phyloP scores from a whole-genome alignment of 2,113 vertebrate genomes.

The Eudorcas thomsonii region DNA sequence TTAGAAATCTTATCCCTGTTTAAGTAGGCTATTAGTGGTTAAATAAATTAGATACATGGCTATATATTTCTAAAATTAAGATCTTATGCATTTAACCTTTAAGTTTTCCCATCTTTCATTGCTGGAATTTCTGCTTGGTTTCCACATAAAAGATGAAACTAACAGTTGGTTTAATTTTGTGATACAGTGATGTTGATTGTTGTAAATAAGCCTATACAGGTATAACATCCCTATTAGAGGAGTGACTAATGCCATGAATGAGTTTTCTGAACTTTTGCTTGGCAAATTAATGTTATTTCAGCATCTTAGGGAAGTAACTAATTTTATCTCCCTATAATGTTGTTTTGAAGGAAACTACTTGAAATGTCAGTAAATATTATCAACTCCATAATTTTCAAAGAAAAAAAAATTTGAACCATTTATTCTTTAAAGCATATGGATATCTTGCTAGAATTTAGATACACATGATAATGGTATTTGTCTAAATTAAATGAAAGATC shows the following conservation, averaged over 20 bases:
- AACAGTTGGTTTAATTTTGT: not conserved
- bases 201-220: not conserved
- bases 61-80: not conserved
- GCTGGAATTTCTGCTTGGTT: not conserved
- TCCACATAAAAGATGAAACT: not conserved
- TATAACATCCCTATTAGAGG: not conserved
- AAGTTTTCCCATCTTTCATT: not conserved
- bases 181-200: not conserved
- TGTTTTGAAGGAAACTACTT: conserved; percentile 24
- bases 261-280: not conserved
- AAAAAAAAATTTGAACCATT: not conserved
- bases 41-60: not conserved
- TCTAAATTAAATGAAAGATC: not conserved
- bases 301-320: not conserved
- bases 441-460: not conserved
- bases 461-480: not conserved
- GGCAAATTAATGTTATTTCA: conserved; percentile 37
- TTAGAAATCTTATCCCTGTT: not conserved
- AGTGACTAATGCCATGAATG: not conserved
- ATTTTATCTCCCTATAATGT: not conserved
- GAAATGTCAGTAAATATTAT: conserved; percentile 35
- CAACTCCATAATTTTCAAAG: not conserved
- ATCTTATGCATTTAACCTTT: not conserved
- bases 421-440: not conserved
- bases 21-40: not conserved